Evolutionary conservation across 2,797 vertebrate genomes (phyloP).

Genomic region (Clarias laeviceps): DNA sequence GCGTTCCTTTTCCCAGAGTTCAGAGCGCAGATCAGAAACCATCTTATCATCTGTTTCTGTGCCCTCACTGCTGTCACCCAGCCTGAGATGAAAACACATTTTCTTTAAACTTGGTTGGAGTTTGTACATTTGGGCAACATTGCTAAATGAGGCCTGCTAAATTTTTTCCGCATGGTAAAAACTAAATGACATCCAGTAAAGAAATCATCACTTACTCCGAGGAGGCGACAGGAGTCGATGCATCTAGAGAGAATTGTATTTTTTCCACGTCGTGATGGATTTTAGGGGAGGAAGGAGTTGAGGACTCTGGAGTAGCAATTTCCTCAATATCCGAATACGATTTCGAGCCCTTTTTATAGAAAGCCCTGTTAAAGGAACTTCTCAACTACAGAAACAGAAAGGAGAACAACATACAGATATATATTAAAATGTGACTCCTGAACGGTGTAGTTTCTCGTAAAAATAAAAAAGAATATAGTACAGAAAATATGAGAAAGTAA

Average conservation of each 20-base stretch:
- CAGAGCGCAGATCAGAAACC: slow-evolving; percentile 88
- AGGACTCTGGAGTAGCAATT: slow-evolving; percentile 94
- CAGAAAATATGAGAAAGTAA: background rate
- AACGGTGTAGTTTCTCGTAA: background rate
- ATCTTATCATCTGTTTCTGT: slow-evolving; percentile 84
- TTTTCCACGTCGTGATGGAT: slow-evolving; percentile 79
- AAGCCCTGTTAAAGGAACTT: slow-evolving; percentile 98
- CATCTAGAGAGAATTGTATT: slow-evolving; percentile 71
- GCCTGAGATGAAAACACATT: slow-evolving; percentile 63
- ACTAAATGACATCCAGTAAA: background rate
- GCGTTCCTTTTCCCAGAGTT: slow-evolving; percentile 97
- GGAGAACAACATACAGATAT: background rate
- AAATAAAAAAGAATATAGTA: background rate
- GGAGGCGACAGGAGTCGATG: slow-evolving; percentile 78
- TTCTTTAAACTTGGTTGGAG: background rate
- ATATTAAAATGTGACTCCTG: background rate
- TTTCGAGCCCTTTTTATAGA: slow-evolving; percentile 96
- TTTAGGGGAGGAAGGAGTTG: slow-evolving; percentile 93
- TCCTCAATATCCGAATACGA: slow-evolving; percentile 97
- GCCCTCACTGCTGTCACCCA: slow-evolving; percentile 73
- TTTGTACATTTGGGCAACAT: background rate
- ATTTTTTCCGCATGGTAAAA: background rate
- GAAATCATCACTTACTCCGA: slow-evolving; percentile 70
- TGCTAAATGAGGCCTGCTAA: background rate
- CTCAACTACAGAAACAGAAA: slow-evolving; percentile 78